Base-by-base conservation (phyloP, 2,888 invertebrate species). In the Chesias legatella region DNA sequence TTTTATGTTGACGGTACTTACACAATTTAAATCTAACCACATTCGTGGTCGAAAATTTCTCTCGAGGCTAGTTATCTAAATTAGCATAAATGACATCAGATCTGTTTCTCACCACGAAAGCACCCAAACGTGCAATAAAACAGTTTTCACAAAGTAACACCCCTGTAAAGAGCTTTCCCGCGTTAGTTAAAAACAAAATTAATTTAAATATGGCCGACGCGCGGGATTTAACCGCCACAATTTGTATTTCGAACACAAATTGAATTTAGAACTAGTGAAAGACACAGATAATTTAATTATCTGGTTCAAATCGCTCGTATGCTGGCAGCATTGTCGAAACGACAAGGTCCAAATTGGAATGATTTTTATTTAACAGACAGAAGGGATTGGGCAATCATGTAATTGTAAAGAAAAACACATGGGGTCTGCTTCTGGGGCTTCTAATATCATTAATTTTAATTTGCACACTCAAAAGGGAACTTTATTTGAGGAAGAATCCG, bases 401-500 rank as follows among this genome's bases (percentile, higher is more conserved):
- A 73, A 81, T 82, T 83, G 80, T 73, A 67, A 79, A 84, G 82
- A 84, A 84, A 82, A 85, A 85, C 81, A 84, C 80, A 84, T 81
- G 80, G 85, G 84, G 80, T 68, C 61, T 64, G 48, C 58, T 60
- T 67, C 69, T 64, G 67, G 73, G 73, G 77, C 69, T 72, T 67
- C 73, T 84, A 82, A 85, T 66, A 72, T 75, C 84, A 84, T 86
- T 84, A 84, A 85, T 85, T 84, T 82, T 81, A 85, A 85, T 86
- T 84, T 82, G 73, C 62, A 51, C 52, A 48, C 45, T 51, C 45
- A 23, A 52, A 63, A 63, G 52, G 54, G 51, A 51, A 58, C 54
- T 58, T 56, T 45, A 50, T 45, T 35, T 33, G 29, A 43, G 33
- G 40, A 48, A 39, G 31, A 37, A 11, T 43, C 33, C 13, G 33